Evolutionary conservation across 2,888 invertebrate genomes (phyloP).

Genomic region (Cinara cedri): DNA sequence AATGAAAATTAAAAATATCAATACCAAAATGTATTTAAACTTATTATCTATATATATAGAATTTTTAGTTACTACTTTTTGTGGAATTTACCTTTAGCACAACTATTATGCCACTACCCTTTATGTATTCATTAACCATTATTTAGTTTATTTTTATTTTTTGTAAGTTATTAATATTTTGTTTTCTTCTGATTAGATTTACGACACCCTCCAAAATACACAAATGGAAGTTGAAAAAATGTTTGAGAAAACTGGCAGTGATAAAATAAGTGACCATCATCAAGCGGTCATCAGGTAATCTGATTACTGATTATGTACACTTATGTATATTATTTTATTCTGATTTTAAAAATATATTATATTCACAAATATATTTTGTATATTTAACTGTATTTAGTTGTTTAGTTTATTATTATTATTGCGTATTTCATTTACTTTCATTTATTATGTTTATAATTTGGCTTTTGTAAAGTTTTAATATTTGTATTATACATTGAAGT

Average conservation of each 20-base stretch:
- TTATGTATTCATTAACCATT: constrained; percentile 10
- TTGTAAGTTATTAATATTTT: constrained; percentile 13
- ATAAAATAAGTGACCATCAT: constrained; percentile 42
- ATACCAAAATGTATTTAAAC: no score
- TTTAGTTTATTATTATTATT: constrained; percentile 6
- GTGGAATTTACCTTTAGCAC: no score
- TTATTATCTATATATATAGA: no score
- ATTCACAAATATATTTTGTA: constrained; percentile 23
- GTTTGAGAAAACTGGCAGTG: background rate
- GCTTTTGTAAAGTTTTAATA: constrained; percentile 26
- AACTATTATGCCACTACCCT: constrained; percentile 13
- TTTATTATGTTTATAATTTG: background rate
- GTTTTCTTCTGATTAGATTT: constrained; percentile 32
- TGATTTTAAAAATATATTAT: constrained; percentile 20
- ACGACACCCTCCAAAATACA: constrained; percentile 42
- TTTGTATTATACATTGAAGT: background rate
- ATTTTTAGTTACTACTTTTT: no score
- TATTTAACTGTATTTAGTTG: background rate
- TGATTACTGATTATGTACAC: constrained; percentile 13
- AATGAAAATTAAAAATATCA: no score
- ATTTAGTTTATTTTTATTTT: constrained; percentile 9
- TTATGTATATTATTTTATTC: background rate
- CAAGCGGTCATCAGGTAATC: constrained; percentile 55
- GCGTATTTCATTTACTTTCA: background rate
- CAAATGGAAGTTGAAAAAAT: constrained; percentile 53